These are phyloP conservation scores for Brachyalestes nurse DNA, from an alignment of 2,797 vertebrate genomes.

Conservation along the genomic window DNA sequence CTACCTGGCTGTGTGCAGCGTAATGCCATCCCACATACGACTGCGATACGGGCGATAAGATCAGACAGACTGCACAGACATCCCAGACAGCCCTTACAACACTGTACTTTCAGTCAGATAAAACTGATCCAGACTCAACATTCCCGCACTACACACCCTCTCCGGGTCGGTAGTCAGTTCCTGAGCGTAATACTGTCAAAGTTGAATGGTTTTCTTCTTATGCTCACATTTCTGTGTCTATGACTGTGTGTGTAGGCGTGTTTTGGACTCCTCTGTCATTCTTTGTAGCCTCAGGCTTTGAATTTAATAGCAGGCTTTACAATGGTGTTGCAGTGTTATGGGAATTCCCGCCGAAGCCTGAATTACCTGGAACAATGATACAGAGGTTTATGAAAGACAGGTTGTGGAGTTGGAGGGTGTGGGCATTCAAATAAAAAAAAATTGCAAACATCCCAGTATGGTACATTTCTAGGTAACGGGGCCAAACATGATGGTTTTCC, in stretches of 20 bases:
- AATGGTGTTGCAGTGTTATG: constrained; percentile 10
- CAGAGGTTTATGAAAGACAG: constrained; percentile 6
- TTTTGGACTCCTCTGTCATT: neutral
- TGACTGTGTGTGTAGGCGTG: neutral
- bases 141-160: neutral
- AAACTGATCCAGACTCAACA: constrained; percentile 18
- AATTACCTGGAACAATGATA: neutral
- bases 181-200: neutral
- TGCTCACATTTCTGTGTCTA: neutral
- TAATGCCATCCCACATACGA: neutral
- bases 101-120: neutral
- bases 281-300: constrained; percentile 26
- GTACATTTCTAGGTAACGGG: too few species aligned
- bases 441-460: neutral
- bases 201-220: neutral
- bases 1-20: neutral
- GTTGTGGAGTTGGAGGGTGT: constrained; percentile 3
- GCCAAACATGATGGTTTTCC: neutral
- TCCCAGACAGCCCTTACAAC: neutral
- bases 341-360: constrained; percentile 24
- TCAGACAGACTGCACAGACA: neutral
- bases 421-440: neutral
- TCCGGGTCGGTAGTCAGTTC: neutral
- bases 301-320: constrained; percentile 34
- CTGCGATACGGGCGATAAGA: neutral